Base-by-base conservation (phyloP, 2,797 vertebrate genomes). In the Acropternis orthonyx region DNA sequence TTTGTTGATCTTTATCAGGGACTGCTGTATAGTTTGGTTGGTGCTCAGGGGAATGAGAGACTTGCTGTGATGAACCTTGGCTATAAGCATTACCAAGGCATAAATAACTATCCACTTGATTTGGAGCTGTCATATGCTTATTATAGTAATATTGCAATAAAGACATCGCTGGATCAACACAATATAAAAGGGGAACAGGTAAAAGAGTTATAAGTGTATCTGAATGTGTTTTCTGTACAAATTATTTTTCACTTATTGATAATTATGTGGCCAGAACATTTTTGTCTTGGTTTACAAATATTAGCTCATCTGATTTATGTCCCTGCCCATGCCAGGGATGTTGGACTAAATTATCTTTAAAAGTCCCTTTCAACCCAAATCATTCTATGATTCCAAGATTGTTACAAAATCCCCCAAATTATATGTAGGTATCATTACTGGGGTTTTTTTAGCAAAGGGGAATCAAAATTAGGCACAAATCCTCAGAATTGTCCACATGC, bases 21-120 rank as follows among this genome's bases (percentile, higher is more conserved):
- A 68, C 98, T 99, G n/a, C 94, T 98, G 48, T 99, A 99, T 71
- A 99, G 99, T 97, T 97, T 99, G 97, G 98, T 99, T 51, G 99
- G 98, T 1, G 99, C 98, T 41, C 98, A 98, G 52, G 98, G 97
- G 14, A 98, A 98, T 6, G 98, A 98, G 59, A 98, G 98, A 12
- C 98, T 99, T n/a, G 97, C 98, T 75, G 98, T 99, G 83, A 98
- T 99, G 98, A 99, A 99, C 94, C 98, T 99, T 74, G 99, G 99
- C 54, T 99, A 99, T 96, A 99, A 99, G 95, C 99, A 99, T 97
- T 97, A 98, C 83, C 98, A 98, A 91, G 99, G 99, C 51, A 95
- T 99, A 61, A 98, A 99, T 69, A 97, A 97, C 43, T 99, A 99
- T 86, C 98, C 98, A 5, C 95, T 98, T 93, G 98, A 99, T 97